Evolutionary conservation across 1,140 invertebrate genomes (phyloP).

Genomic region (Kradibia gibbosae): DNA sequence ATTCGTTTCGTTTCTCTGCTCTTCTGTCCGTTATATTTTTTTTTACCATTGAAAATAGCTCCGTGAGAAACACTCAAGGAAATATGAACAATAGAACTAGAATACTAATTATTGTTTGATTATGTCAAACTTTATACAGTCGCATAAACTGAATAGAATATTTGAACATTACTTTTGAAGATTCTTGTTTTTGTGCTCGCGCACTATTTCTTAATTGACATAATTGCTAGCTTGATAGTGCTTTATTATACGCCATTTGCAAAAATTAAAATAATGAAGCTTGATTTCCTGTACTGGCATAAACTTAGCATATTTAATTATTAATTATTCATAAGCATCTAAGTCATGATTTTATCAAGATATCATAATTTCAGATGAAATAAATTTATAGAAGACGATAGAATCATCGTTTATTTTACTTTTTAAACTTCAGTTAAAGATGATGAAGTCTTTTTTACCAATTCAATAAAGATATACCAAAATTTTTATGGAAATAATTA

Average conservation of each 20-base stretch:
- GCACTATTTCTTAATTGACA: not conserved
- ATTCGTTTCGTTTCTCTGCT: not conserved
- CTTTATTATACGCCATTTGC: not conserved
- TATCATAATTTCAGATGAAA: no score
- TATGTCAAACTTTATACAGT: not conserved
- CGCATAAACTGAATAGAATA: not conserved
- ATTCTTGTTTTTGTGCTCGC: not conserved
- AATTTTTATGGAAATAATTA: no score
- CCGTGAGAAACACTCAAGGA: constrained; percentile 20
- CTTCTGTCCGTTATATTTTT: not conserved
- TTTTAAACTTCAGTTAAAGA: no score
- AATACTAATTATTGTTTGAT: constrained; percentile 17
- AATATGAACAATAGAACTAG: not conserved
- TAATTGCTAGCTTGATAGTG: not conserved
- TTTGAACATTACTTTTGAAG: not conserved
- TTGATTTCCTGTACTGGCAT: not conserved
- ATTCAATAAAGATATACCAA: no score
- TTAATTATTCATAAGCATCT: not conserved
- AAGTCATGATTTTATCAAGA: not conserved
- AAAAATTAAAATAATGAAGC: not conserved
- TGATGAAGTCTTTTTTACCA: no score
- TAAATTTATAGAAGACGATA: no score
- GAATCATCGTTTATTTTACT: no score
- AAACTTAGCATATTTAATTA: not conserved
- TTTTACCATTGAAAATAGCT: not conserved